These are phyloP conservation scores for Hydrozoanthus tunicans DNA, from an alignment of 64 coral and sea anemone genomes.

Conservation along the genomic window DNA sequence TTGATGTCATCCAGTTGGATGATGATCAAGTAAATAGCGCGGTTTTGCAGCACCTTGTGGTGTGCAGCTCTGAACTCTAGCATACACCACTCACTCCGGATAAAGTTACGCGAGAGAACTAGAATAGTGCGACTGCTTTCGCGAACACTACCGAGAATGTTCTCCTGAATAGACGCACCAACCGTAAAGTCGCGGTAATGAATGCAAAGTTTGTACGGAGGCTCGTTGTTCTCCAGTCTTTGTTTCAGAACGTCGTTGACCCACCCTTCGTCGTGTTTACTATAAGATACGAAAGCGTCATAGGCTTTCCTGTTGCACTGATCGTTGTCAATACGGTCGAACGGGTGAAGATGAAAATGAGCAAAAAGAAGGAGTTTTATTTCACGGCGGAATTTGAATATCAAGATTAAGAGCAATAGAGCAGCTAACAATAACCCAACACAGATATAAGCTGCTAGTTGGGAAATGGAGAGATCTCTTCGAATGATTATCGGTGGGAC, in stretches of 20 bases:
- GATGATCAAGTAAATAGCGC: slow-evolving; percentile 78
- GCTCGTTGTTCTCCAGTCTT: slow-evolving; percentile 30
- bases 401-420: not conserved
- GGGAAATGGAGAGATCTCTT: not conserved
- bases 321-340: slow-evolving; percentile 27
- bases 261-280: slow-evolving; percentile 34
- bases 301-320: not conserved
- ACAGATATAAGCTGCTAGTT: not conserved
- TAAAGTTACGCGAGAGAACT: slow-evolving; percentile 69
- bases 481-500: not conserved
- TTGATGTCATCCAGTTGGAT: slow-evolving; percentile 76
- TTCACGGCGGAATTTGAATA: slow-evolving; percentile 21
- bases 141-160: slow-evolving; percentile 22
- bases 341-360: slow-evolving; percentile 15
- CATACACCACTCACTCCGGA: slow-evolving; percentile 90
- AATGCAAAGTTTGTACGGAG: slow-evolving; percentile 46
- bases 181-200: slow-evolving; percentile 55
- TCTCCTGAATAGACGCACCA: slow-evolving; percentile 35
- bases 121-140: slow-evolving; percentile 65
- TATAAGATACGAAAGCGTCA: slow-evolving; percentile 44
- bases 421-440: slow-evolving; percentile 6
- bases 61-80: slow-evolving; percentile 90
- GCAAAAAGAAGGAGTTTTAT: slow-evolving; percentile 30
- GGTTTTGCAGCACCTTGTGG: slow-evolving; percentile 75
- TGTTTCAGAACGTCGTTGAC: not conserved